Percentiles rank a stretch among this genome's conserved stretches.
Conservation (phyloP, 2,888 invertebrate genomes). For the Orthosia cruda region DNA sequence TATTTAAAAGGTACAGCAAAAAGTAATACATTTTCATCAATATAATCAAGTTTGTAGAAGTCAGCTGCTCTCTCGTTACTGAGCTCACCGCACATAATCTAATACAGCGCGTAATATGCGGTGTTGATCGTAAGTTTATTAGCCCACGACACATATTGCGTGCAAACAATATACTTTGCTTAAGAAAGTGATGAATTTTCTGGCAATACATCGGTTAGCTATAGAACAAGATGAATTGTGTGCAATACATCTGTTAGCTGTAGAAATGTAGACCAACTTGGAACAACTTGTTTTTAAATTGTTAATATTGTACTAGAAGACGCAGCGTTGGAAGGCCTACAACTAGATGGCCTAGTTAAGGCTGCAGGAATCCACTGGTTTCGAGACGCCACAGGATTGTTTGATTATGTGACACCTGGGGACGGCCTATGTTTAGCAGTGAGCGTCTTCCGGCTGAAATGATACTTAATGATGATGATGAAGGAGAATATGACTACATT, state of each 20-base stretch:
- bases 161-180: constrained; percentile 29
- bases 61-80: constrained; percentile 75
- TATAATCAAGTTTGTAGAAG: constrained; percentile 74
- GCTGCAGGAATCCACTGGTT: no score
- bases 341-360: no score
- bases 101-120: constrained; percentile 69
- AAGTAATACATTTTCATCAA: constrained; percentile 77
- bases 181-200: constrained; percentile 8
- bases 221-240: neutral
- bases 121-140: constrained; percentile 73
- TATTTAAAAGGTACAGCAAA: constrained; percentile 69
- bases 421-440: no score
- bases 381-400: no score
- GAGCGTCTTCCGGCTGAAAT: no score
- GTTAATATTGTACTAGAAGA: no score
- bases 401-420: no score
- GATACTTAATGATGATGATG: no score
- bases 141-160: constrained; percentile 31
- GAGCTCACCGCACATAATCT: constrained; percentile 73
- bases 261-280: no score
- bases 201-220: neutral
- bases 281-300: no score
- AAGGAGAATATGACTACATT: no score
- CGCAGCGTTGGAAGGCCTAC: no score
- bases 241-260: neutral